Conservation (phyloP, 1,140 invertebrate species). For the Rhyacophila brunnea region DNA sequence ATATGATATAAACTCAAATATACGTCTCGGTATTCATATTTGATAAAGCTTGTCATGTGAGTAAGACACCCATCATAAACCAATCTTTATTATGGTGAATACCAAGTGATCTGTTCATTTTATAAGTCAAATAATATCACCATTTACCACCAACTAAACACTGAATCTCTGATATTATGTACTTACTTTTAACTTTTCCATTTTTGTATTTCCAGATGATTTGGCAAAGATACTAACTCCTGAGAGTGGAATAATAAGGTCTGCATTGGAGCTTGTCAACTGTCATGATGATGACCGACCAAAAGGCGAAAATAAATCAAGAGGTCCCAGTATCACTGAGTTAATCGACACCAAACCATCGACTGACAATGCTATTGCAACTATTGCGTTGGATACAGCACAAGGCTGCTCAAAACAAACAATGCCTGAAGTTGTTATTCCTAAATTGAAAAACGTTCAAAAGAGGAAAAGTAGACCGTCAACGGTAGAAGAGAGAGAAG, state of each 20-base stretch:
- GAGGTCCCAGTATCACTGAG: conserved; percentile 11
- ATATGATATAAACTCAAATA: no score
- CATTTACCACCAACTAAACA: no score
- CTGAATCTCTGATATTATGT: neutral
- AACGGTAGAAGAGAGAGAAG: conserved; percentile 62
- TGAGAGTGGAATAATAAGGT: conserved; percentile 60
- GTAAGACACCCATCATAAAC: no score
- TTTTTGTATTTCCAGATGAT: conserved; percentile 41
- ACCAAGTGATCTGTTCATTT: no score
- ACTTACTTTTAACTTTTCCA: neutral
- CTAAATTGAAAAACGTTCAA: conserved; percentile 10
- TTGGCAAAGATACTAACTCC: conserved; percentile 60
- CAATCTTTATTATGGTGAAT: no score
- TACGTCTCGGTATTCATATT: no score
- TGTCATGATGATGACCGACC: conserved; percentile 63
- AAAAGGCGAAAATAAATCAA: conserved; percentile 44
- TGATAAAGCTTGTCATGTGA: no score
- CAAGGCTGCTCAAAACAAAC: no score
- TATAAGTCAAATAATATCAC: no score
- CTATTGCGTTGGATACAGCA: no score
- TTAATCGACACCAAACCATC: conserved; percentile 6
- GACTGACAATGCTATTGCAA: neutral
- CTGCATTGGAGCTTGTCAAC: conserved; percentile 69
- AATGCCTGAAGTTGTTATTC: neutral
- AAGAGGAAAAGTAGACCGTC: conserved; percentile 44